Base-by-base conservation (phyloP, 2,888 invertebrate genomes). In the Latrodectus hesperus region DNA sequence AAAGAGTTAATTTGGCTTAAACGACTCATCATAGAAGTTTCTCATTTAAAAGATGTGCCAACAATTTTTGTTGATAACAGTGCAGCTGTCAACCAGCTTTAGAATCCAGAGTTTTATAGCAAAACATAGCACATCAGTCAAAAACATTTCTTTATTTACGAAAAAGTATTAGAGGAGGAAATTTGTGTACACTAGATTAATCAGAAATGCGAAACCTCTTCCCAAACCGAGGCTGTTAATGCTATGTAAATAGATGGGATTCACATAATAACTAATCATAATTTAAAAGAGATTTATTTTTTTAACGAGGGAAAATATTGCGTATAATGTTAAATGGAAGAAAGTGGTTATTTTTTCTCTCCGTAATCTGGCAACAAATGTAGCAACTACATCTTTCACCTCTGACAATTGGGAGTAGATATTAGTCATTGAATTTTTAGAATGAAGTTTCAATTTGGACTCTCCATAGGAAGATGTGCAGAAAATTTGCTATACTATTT, bases 1-100 rank as follows among this genome's bases (percentile, higher is more conserved):
- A 90, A 90, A 82, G 91, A 91, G 84, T 75, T 88, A 1, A 65
- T 90, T 0, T 91, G 91, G 91, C 55, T 91, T 12, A 89, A 89
- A 53, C 70, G 38, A 38, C 38, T 38, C 38, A 3, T 38, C 38
- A 5, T 1, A 5, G 5, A 5, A 38, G 38, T 38, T 4, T 67
- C 67, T 17, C 6, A 12, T n/a, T 60, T 77, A 10, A 75, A 74
- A 16, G 67, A 67, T 51, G 38, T 77, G 22, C 38, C 71, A 38
- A 60, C 52, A 17, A 12, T 84, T 49, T 64, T 49, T n/a, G 70
- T 87, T 1, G 91, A 90, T 80, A 90, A 90, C 68, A 89, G 88
- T 60, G 89, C 89, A 49, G 90, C 90, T 9, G 89, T 90, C 8
- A 88, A 76, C n/a, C 60, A 91, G 4, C 88, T 89, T 2, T 60